A percentile compares a stretch with the other conserved stretches of the same genome.
Conservation (phyloP, 2,888 invertebrate genomes). For the Drosophila rellima region DNA sequence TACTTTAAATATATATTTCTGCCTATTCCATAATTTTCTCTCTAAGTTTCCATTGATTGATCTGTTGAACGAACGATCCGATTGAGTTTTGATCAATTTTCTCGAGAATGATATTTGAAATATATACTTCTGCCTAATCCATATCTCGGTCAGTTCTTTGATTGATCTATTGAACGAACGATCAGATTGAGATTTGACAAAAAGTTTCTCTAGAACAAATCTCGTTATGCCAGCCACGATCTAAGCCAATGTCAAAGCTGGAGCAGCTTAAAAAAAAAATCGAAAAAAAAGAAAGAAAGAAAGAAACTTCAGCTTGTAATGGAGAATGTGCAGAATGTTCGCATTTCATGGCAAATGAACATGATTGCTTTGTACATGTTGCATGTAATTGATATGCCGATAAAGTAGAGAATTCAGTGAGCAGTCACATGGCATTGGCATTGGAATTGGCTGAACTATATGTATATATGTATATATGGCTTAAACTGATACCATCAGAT, state of each 20-base stretch:
- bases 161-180: not conserved
- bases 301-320: not conserved
- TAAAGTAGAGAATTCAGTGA: constrained; percentile 45
- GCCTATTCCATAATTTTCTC: too few species aligned
- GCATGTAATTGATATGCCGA: constrained; percentile 53
- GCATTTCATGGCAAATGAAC: constrained; percentile 24
- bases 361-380: constrained; percentile 32
- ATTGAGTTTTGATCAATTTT: not conserved
- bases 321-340: constrained; percentile 15
- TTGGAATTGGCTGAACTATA: too few species aligned
- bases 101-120: not conserved
- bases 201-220: not conserved
- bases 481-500: constrained; percentile 39
- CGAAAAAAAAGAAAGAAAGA: too few species aligned
- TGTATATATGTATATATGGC: constrained; percentile 1
- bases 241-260: not conserved
- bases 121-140: too few species aligned
- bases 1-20: too few species aligned
- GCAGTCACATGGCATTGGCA: constrained; percentile 20
- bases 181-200: not conserved
- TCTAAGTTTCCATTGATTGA: not conserved
- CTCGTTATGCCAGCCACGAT: too few species aligned
- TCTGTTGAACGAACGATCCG: not conserved
- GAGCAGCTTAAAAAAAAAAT: not conserved
- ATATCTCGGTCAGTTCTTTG: not conserved